phyloP scores from a whole-genome alignment of 2,888 invertebrate genomes.

The Stegana nigrithorax region DNA sequence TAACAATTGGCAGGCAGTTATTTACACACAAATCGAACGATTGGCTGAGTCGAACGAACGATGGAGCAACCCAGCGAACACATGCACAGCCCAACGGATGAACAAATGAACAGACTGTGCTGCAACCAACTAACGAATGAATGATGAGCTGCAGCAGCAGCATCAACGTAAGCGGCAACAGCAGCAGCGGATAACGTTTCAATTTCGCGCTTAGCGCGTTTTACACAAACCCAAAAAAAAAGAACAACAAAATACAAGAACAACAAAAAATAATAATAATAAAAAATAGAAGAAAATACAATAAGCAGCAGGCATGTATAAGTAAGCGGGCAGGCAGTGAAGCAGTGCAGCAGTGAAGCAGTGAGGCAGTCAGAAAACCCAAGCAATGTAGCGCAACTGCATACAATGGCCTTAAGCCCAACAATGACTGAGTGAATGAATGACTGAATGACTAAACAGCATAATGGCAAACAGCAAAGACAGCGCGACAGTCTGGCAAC shows the following conservation, averaged over 20 bases:
- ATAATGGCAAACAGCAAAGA: conserved; percentile 1
- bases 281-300: not conserved
- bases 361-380: not conserved
- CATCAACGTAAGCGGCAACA: too few species aligned
- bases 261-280: not conserved
- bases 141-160: not conserved
- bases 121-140: too few species aligned
- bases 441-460: too few species aligned
- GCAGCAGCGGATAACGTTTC: conserved; percentile 19
- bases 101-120: not conserved
- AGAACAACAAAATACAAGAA: not conserved
- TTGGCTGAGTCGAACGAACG: not conserved
- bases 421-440: too few species aligned
- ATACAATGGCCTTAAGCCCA: too few species aligned
- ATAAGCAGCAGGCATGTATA: not conserved
- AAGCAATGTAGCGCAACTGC: too few species aligned
- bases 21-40: conserved; percentile 45
- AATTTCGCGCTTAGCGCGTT: conserved; percentile 17
- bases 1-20: conserved; percentile 61
- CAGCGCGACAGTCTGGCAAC: too few species aligned
- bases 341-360: not conserved
- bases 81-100: not conserved
- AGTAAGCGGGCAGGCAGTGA: conserved; percentile 5
- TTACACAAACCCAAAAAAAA: not conserved
- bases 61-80: not conserved